A percentile compares a stretch with the other conserved stretches of the same genome.
Conservation (phyloP, 2,888 invertebrate genomes). For the Melanostoma scalare region DNA sequence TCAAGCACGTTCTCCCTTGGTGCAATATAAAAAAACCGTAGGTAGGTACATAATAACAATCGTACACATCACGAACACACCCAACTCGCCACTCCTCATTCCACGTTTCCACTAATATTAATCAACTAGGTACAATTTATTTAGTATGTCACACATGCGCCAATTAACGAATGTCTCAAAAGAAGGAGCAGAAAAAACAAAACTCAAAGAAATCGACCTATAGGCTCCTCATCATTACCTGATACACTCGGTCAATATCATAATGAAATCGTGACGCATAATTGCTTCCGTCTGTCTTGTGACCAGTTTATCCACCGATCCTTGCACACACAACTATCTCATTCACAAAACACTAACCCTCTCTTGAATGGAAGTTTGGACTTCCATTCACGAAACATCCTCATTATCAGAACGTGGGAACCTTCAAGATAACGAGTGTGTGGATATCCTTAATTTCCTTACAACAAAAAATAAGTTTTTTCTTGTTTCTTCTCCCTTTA, state of each 20-base stretch:
- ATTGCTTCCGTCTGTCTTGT: conserved; percentile 53
- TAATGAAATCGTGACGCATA: conserved; percentile 62
- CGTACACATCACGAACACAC: conserved; percentile 32
- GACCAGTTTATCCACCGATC: conserved; percentile 15
- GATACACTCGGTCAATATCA: conserved; percentile 25
- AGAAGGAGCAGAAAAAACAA: conserved; percentile 17
- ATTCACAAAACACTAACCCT: conserved; percentile 33
- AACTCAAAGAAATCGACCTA: conserved; percentile 4
- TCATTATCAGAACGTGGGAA: conserved; percentile 64
- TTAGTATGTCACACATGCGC: conserved; percentile 54
- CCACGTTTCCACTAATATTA: conserved; percentile 31
- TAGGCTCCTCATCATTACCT: conserved; percentile 17
- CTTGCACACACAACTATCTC: conserved; percentile 35
- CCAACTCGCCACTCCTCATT: conserved; percentile 50
- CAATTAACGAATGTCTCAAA: conserved; percentile 13
- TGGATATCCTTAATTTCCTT: conserved; percentile 61
- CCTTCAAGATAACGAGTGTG: conserved; percentile 47
- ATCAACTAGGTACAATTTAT: conserved; percentile 32
- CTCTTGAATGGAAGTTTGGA: conserved; percentile 37
- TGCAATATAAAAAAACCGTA: background rate
- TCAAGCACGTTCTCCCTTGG: conserved; percentile 21
- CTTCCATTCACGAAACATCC: conserved; percentile 43
- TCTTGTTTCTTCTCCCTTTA: conserved; percentile 15
- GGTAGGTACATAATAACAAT: conserved; percentile 6
- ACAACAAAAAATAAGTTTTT: conserved; percentile 18